Conservation (phyloP, 2,797 vertebrate genomes). For the Simalia tracyae region DNA sequence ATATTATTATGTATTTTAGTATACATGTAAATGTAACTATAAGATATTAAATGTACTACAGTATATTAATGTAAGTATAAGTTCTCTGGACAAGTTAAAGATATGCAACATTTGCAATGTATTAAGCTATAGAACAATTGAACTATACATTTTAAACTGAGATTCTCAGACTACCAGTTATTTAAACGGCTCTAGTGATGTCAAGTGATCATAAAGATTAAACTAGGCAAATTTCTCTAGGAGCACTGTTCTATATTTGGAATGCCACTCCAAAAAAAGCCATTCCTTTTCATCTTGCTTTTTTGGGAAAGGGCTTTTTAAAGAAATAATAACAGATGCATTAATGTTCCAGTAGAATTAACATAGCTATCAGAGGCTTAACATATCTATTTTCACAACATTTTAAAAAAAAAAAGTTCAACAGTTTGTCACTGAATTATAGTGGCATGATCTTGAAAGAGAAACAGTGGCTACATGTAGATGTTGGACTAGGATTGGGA, state of each 20-base stretch:
- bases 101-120: not conserved
- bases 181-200: not conserved
- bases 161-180: not conserved
- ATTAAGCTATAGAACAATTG: not conserved
- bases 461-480: not conserved
- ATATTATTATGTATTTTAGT: not conserved
- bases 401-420: not conserved
- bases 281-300: not conserved
- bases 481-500: not conserved
- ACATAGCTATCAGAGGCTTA: not conserved
- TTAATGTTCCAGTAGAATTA: not conserved
- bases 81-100: not conserved
- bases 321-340: not conserved
- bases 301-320: not conserved
- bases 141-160: not conserved
- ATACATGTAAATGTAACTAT: not conserved
- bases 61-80: not conserved
- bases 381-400: not conserved
- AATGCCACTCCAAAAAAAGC: not conserved
- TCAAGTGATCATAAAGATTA: not conserved
- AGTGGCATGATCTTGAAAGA: not conserved
- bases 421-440: not conserved
- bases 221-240: not conserved
- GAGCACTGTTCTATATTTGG: not conserved
- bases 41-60: not conserved